phyloP scores from a whole-genome alignment of 1,140 invertebrate species.

The Trissolcus basalis region DNA sequence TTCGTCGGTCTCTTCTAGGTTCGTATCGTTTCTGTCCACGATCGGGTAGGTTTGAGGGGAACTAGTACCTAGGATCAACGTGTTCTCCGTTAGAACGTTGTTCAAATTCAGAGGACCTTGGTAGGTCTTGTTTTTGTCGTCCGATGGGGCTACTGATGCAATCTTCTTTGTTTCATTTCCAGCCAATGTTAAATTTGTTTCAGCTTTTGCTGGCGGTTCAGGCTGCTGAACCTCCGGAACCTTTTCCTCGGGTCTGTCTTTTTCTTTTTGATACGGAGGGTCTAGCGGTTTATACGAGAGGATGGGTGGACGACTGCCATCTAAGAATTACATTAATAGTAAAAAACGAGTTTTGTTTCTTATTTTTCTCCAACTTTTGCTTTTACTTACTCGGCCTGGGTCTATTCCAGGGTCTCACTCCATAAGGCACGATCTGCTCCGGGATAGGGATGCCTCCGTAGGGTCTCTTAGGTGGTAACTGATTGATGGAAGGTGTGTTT shows the following conservation, averaged over 20 bases:
- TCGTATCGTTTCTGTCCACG: conserved; percentile 22
- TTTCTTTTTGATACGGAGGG: conserved; percentile 36
- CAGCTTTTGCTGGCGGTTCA: conserved; percentile 38
- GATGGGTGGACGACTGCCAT: conserved; percentile 71
- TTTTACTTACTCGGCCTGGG: conserved; percentile 50
- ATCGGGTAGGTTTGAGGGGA: conserved; percentile 52
- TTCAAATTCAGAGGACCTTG: conserved; percentile 64
- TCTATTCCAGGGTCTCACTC: conserved; percentile 75
- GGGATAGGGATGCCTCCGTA: conserved; percentile 84
- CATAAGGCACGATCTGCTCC: conserved; percentile 82
- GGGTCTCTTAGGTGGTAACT: conserved; percentile 77
- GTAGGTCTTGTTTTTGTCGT: conserved; percentile 63
- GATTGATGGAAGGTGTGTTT: conserved; percentile 80
- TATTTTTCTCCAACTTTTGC: too few species aligned
- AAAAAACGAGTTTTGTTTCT: neutral
- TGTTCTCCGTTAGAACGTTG: conserved; percentile 62
- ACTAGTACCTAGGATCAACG: conserved; percentile 63
- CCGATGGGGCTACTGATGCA: neutral
- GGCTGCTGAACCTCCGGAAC: conserved; percentile 41
- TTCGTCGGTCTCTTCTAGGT: conserved; percentile 18
- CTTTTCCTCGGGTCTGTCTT: conserved; percentile 59
- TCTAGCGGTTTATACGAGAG: conserved; percentile 76
- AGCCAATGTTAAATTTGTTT: conserved; percentile 38
- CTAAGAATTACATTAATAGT: conserved; percentile 32
- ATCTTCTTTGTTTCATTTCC: conserved; percentile 36